Base-by-base conservation (phyloP, 2,113 vertebrate genomes). In the Stigmatopora nigra region DNA sequence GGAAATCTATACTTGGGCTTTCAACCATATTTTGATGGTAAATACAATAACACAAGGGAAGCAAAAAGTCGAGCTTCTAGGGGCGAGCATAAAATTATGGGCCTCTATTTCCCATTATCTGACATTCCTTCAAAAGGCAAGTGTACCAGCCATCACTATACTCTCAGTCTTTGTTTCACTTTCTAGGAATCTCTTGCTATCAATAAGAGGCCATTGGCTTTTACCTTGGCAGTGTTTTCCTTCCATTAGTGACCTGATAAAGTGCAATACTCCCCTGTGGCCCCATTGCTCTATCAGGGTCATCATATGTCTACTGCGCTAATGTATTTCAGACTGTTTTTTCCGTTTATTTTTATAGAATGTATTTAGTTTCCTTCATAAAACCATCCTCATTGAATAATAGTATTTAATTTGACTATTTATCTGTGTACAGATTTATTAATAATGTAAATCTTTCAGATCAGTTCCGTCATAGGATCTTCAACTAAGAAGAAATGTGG, bases 211-310 rank as follows among this genome's bases (percentile, higher is more conserved):
- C 73, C 73, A 67, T 70, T 53, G 20, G 77, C 77, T 63, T 71
- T 85, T 77, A 81, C 77, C 77, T 82, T 77, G 72, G 45, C 55
- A 70, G 48, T 16, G 20, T 51, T 72, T 70, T 55, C 19, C 73
- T 71, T 79, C 82, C 84, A 86, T 85, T 79, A 86, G 73, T 72
- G 65, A 49, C 49, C 61, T 60, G 57, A 75, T 65, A 63, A 71
- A 45, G 41, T 63, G 17, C 60, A 57, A 63, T 63, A 69, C 41
- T 61, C 49, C 72, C 79, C 64, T 35, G 41, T 1, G 7, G 81
- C 36, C 69, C 53, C 51, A n/a, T 45, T 31, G 58, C 58, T 72
- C 64, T 71, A 53, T 69, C 45, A 55, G 51, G 48, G 64, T 70
- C 57, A 64, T 72, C 46, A 17, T 60, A 55, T 70, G 61, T 79